phyloP scores from a whole-genome alignment of 2,113 vertebrate genomes.

The Nesoenas mayeri region DNA sequence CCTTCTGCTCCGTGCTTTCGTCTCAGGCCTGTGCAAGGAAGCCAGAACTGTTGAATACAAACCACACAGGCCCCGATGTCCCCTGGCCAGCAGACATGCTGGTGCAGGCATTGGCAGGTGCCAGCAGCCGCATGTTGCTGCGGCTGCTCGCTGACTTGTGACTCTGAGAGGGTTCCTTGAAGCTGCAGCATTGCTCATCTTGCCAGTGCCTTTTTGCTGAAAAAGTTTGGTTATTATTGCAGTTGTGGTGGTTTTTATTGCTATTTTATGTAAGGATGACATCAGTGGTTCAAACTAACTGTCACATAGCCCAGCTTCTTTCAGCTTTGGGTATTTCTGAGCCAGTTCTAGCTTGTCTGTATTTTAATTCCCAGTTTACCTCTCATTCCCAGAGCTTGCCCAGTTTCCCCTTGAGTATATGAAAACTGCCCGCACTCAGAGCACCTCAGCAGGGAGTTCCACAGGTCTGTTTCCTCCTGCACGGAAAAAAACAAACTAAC shows the following conservation, averaged over 20 bases:
- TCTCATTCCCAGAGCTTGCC: background rate
- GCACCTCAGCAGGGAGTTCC: background rate
- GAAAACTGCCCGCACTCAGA: background rate
- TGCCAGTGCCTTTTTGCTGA: background rate
- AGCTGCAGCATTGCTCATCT: fast-evolving
- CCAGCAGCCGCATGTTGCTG: background rate
- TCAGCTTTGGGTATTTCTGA: background rate
- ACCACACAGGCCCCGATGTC: background rate
- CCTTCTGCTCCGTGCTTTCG: background rate
- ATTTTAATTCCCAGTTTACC: background rate
- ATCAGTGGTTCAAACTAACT: background rate
- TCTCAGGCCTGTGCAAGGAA: background rate
- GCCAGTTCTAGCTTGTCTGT: background rate
- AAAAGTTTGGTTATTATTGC: background rate
- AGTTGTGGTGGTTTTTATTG: background rate
- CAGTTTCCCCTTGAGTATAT: background rate
- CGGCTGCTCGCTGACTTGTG: background rate
- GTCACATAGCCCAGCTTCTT: background rate
- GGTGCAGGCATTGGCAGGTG: background rate
- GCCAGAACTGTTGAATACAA: background rate
- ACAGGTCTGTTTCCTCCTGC: background rate
- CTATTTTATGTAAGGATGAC: background rate
- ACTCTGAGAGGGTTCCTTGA: background rate
- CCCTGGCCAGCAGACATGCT: background rate
- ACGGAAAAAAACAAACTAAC: background rate